These are phyloP conservation scores for Laticauda laticaudata DNA, from an alignment of 2,113 vertebrate species.

Conservation along the genomic window DNA sequence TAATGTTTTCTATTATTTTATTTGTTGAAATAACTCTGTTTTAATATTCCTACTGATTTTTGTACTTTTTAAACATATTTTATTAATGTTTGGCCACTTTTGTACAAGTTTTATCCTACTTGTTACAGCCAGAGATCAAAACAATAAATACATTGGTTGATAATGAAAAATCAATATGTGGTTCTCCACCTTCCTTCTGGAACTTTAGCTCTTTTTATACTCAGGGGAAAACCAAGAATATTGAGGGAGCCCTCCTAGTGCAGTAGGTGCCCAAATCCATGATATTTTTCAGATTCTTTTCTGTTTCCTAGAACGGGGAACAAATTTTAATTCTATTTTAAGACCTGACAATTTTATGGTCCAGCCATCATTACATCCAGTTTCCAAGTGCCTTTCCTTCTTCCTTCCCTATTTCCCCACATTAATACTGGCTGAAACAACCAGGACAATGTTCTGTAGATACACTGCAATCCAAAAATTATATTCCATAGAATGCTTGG, in stretches of 20 bases:
- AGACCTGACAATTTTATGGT: background rate
- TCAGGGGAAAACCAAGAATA: background rate
- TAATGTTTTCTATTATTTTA: background rate
- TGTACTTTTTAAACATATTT: background rate
- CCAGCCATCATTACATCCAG: background rate
- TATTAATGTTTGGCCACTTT: background rate
- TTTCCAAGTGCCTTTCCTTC: background rate
- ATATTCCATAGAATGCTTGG: background rate
- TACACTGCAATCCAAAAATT: background rate
- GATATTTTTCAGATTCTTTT: background rate
- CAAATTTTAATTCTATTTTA: background rate
- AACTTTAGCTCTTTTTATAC: background rate
- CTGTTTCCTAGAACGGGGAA: background rate
- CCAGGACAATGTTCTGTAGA: background rate
- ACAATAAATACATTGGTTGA: background rate
- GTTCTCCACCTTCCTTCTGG: background rate
- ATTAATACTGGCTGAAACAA: background rate
- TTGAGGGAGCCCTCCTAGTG: background rate
- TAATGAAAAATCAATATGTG: background rate
- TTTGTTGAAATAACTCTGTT: background rate
- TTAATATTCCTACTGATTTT: background rate
- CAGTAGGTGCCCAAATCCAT: background rate
- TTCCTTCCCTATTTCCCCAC: background rate
- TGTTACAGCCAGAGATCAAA: background rate
- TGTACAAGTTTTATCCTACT: background rate